Evolutionary conservation across 2,888 invertebrate species (phyloP).

Genomic region (Eupithecia vulgata): DNA sequence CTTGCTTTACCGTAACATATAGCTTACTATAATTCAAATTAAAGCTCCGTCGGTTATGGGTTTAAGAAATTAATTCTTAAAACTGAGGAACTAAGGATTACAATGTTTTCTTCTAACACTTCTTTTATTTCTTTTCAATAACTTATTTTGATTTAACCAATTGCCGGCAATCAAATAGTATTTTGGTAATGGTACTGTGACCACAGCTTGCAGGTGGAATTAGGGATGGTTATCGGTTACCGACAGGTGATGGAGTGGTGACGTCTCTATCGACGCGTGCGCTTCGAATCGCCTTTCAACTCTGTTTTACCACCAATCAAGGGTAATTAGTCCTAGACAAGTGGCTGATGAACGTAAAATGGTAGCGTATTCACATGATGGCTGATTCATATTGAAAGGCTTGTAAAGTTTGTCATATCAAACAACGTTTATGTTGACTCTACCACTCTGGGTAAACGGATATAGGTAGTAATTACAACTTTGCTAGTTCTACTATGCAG

Average conservation of each 20-base stretch:
- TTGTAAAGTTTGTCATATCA: neutral
- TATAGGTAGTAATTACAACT: neutral
- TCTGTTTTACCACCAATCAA: slow-evolving; percentile 58
- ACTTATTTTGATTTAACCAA: slow-evolving; percentile 13
- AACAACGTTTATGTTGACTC: neutral
- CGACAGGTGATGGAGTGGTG: slow-evolving; percentile 68
- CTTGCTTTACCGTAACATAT: no score
- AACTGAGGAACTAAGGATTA: no score
- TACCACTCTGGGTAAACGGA: neutral
- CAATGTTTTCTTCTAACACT: neutral
- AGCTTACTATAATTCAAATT: no score
- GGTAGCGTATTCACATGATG: neutral
- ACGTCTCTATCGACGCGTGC: slow-evolving; percentile 76
- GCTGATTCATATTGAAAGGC: neutral
- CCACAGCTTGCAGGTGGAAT: slow-evolving; percentile 66
- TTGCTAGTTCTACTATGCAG: neutral
- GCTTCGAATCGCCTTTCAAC: slow-evolving; percentile 67
- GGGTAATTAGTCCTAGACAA: slow-evolving; percentile 50
- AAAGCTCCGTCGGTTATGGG: no score
- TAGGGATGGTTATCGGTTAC: slow-evolving; percentile 34
- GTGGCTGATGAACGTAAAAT: neutral
- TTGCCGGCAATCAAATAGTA: slow-evolving; percentile 44
- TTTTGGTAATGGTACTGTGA: slow-evolving; percentile 44
- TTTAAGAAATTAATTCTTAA: no score
- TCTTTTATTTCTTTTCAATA: neutral